These are phyloP conservation scores for Aptenodytes patagonicus DNA, from an alignment of 2,113 vertebrate species.

Conservation along the genomic window DNA sequence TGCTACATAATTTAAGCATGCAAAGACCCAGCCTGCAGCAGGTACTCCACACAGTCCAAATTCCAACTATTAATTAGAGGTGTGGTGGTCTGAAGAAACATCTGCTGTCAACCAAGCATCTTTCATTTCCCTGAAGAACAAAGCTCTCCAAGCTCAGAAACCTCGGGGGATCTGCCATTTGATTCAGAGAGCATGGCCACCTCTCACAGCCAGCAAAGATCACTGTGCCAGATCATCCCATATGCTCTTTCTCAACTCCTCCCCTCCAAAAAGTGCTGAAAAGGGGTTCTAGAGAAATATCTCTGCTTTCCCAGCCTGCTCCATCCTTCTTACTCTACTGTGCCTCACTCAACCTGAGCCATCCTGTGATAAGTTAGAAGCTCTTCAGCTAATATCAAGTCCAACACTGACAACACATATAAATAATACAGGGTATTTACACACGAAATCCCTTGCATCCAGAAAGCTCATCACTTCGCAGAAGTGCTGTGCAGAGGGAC, in stretches of 20 bases:
- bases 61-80: neutral
- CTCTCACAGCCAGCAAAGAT: neutral
- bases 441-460: neutral
- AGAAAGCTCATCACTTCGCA: neutral
- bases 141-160: neutral
- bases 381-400: neutral
- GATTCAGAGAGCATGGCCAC: neutral
- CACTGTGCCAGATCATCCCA: neutral
- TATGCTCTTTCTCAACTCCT: neutral
- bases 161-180: neutral
- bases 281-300: neutral
- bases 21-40: conserved; percentile 5
- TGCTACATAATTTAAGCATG: conserved; percentile 19
- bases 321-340: neutral
- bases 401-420: neutral
- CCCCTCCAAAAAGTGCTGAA: neutral
- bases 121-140: neutral
- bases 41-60: neutral
- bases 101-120: neutral
- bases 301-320: neutral
- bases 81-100: neutral
- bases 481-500: neutral
- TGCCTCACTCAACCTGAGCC: neutral
- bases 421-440: conserved; percentile 16
- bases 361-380: neutral